These are phyloP conservation scores for Heteropelma amictum DNA, from an alignment of 2,888 invertebrate genomes.

Conservation along the genomic window DNA sequence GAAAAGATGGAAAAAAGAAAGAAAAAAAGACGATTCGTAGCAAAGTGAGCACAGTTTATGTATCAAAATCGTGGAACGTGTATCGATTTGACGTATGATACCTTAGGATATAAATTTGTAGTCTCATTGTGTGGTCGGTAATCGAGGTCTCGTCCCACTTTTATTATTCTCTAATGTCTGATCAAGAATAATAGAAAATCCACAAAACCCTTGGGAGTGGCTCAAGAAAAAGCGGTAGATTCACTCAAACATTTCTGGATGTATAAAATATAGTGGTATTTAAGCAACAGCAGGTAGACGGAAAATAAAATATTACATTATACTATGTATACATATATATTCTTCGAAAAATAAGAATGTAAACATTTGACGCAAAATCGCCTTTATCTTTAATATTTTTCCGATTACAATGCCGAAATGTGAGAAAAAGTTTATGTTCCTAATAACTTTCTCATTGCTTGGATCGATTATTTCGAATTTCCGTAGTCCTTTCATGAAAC, in stretches of 20 bases:
- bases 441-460: too few relatives aligned
- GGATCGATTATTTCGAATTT: too few relatives aligned
- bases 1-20: not conserved
- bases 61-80: not conserved
- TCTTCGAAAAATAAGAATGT: too few relatives aligned
- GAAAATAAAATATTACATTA: conserved; percentile 7
- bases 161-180: conserved; percentile 46
- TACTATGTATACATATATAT: too few relatives aligned
- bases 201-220: conserved; percentile 47
- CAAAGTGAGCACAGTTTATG: not conserved
- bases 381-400: too few relatives aligned
- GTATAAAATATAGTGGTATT: conserved; percentile 32
- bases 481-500: too few relatives aligned
- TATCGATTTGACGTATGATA: conserved; percentile 9
- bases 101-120: conserved; percentile 12
- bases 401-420: too few relatives aligned
- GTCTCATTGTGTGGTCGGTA: conserved; percentile 37
- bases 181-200: conserved; percentile 38
- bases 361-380: too few relatives aligned
- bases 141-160: conserved; percentile 19
- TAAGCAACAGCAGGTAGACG: conserved; percentile 49
- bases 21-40: not conserved
- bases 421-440: too few relatives aligned
- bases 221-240: not conserved
- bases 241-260: conserved; percentile 20